Evolutionary conservation across 2,888 invertebrate species (phyloP).

Genomic region (Omphaloscelis lunosa): DNA sequence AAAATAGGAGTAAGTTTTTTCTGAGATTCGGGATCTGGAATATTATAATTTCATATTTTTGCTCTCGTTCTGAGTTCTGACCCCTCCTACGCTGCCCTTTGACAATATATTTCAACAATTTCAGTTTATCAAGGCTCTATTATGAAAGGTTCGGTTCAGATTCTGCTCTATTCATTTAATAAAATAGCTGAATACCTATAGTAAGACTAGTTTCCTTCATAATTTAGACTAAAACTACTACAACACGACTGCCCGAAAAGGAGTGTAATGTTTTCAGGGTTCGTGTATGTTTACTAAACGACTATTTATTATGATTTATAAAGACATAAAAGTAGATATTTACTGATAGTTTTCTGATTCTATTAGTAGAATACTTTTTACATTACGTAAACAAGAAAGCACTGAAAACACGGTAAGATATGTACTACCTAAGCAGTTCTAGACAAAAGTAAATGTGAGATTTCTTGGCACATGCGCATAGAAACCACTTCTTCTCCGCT

Average conservation of each 20-base stretch:
- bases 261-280: too few species aligned
- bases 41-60: slow-evolving; percentile 4
- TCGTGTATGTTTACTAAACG: too few species aligned
- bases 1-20: slow-evolving; percentile 8
- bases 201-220: background rate
- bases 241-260: too few species aligned
- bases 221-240: background rate
- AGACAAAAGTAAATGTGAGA: slow-evolving; percentile 14
- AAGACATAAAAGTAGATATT: background rate
- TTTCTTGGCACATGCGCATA: slow-evolving; percentile 12
- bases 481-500: background rate
- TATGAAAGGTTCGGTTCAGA: slow-evolving; percentile 21
- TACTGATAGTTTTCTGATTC: background rate
- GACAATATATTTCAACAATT: slow-evolving; percentile 9
- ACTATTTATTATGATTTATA: too few species aligned
- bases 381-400: background rate
- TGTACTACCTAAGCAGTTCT: background rate
- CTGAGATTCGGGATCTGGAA: slow-evolving; percentile 10
- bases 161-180: background rate
- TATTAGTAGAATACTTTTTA: background rate
- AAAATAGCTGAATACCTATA: too few species aligned
- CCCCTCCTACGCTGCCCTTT: slow-evolving; percentile 22
- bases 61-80: slow-evolving; percentile 10
- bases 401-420: background rate
- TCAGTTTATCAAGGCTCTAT: slow-evolving; percentile 24